Base-by-base conservation (phyloP, 2,113 vertebrate species). In the Hippocampus abdominalis region DNA sequence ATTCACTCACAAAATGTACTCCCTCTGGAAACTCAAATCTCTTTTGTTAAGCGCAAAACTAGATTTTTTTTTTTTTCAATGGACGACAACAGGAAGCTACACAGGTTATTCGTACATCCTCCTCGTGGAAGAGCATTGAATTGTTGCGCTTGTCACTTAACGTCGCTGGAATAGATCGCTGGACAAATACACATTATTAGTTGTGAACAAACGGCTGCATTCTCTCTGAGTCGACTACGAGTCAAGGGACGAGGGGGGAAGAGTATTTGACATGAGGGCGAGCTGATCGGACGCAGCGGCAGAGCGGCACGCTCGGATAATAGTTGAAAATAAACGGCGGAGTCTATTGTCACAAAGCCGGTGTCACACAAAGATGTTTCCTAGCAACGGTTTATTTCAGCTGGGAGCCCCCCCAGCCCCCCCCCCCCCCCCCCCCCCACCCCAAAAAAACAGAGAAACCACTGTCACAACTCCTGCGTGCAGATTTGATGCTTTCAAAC, bases 301-400 rank as follows among this genome's bases (percentile, higher is more conserved):
- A 1, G n/a, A 44, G n/a, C 63, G 1, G 23, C 63, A 64, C 11
- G 40, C 63, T 25, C 3, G 23, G 63, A 10, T 23, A 63, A 42
- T 27, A 46, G 63, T 46, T 6, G 13, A 60, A 18, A 60, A 32
- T 7, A 7, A 59, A 16, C 56, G 13, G 25, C 56, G n/a, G 39
- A 44, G 21, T 64, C 39, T 16, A 44, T 36, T 46, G 63, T 64
- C 63, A 64, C 23, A 25, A 64, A 64, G n/a, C 13, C 10, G 36
- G 21, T 18, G 4, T 12, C 36, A 64, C 40, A 64, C 40, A 46
- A 64, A 64, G 40, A 64, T 23, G 61, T 64, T n/a, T n/a, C 62
- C n/a, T 64, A 23, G 62, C 21, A 64, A 64, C 62, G 8, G 62
- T 42, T 64, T 64, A 15, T 64, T 18, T 64, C 61, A 63, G 61